Percentiles rank a stretch among this genome's conserved stretches.
phyloP scores from a whole-genome alignment of 2,888 invertebrate species.

The Meganola albula region DNA sequence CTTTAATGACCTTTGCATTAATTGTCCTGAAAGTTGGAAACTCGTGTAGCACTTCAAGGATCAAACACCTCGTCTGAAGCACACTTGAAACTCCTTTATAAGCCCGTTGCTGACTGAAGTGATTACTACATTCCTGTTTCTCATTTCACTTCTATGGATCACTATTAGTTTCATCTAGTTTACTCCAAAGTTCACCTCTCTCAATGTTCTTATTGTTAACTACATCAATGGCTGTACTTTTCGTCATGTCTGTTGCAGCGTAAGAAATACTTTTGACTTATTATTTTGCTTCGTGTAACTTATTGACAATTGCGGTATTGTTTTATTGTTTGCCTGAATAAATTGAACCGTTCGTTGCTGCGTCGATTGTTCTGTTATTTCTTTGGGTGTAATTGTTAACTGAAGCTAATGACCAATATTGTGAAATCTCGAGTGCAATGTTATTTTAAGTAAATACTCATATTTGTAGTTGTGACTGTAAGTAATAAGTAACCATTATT shows the following conservation, averaged over 20 bases:
- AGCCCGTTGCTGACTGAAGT: slow-evolving; percentile 36
- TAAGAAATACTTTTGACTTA: slow-evolving; percentile 10
- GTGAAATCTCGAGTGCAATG: no score
- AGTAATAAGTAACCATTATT: no score
- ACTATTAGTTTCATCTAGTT: slow-evolving; percentile 24
- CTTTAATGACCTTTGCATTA: no score
- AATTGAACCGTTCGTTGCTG: no score
- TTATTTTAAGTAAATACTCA: no score
- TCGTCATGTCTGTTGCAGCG: slow-evolving; percentile 18
- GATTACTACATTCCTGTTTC: slow-evolving; percentile 31
- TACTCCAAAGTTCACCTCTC: slow-evolving; percentile 29
- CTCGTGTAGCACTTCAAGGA: slow-evolving; percentile 32
- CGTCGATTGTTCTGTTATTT: no score
- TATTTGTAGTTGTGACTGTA: no score
- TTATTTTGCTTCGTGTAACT: slow-evolving; percentile 4
- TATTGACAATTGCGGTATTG: slow-evolving; percentile 7
- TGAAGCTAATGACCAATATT: no score
- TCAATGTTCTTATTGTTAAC: slow-evolving; percentile 25
- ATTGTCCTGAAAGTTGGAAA: slow-evolving; percentile 26
- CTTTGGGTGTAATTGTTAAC: no score
- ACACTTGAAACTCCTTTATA: slow-evolving; percentile 47
- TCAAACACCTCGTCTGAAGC: slow-evolving; percentile 27
- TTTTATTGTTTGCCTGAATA: slow-evolving; percentile 2
- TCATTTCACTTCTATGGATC: slow-evolving; percentile 28
- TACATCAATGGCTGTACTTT: slow-evolving; percentile 26